Evolutionary conservation across 1,140 invertebrate species (phyloP), one percentile per base, ranked within the genome.

Genomic region (Homarus americanus): DNA sequence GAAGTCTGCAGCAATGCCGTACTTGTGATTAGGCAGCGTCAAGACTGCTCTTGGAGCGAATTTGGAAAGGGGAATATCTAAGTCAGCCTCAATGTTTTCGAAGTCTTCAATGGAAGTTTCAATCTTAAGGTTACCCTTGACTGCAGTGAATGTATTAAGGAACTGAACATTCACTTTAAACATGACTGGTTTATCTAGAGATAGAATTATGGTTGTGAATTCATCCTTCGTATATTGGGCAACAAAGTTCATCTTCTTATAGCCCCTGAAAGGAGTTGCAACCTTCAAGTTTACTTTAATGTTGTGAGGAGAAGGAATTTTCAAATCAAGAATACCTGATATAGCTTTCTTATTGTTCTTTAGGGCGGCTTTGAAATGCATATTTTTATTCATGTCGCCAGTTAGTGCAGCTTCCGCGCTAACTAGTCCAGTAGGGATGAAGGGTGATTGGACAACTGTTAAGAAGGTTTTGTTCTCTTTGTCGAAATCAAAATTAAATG

Each of bases 241-340:
- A 36, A 49, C 40, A 34, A 66, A 83, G 86, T 89, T 85, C 82
- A 92, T 72, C 38, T 84, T 92, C 75, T 85, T 89, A 58, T 80
- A 86, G 40, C 82, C 82, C 44, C 79, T 66, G 73, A 92, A 66
- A 12, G 91, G 91, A 28, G 91, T 92, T 34, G 85, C 12, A n/a
- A 89, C 34, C 49, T 79, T 89, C 28, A 89, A 20, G 28, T 79
- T 84, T 7, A 76, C 36, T 44, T 78, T 66, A 24, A 89, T 63
- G 32, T 73, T 34, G 20, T 82, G 10, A 20, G 66, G 38, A 34
- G 73, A 73, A 20, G 41, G 4, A 38, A 80, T 63, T 38, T 85
- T 86, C 38, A 86, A 1, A 20, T 92, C 44, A 53, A 92, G 79
- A 38, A 85, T 32, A 20, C 66, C 87, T 75, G 82, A 58, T 17